phyloP scores from a whole-genome alignment of 2,797 vertebrate genomes.

The Thunnus albacares region DNA sequence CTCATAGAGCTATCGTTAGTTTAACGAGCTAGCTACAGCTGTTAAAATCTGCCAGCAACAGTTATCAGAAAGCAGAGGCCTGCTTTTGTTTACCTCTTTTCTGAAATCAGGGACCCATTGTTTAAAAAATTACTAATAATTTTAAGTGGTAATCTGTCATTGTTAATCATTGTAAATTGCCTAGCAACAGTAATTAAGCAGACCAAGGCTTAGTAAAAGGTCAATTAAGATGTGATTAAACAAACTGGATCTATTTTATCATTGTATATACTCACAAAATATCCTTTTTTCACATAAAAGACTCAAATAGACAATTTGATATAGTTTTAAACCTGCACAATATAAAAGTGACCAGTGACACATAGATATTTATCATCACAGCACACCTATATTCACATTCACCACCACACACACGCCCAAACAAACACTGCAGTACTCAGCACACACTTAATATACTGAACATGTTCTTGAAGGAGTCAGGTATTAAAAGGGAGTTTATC shows the following conservation, averaged over 20 bases:
- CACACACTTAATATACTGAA: conserved; percentile 33
- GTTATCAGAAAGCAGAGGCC: too few relatives aligned
- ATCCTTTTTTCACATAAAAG: background rate
- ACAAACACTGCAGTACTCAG: conserved; percentile 28
- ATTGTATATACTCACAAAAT: background rate
- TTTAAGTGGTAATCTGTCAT: background rate
- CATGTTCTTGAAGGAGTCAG: conserved; percentile 47
- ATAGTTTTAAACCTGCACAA: conserved; percentile 21
- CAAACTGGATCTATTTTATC: background rate
- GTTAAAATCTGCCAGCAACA: too few relatives aligned
- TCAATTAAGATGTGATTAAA: background rate
- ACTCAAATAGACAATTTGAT: background rate
- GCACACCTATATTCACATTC: conserved; percentile 33
- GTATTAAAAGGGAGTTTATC: conserved; percentile 46
- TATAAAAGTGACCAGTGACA: conserved; percentile 28
- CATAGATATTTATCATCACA: conserved; percentile 30
- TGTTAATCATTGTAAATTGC: background rate
- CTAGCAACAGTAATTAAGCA: too few relatives aligned
- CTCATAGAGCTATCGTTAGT: too few relatives aligned
- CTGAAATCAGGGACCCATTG: background rate
- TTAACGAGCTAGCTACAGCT: too few relatives aligned
- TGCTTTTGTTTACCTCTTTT: conserved; percentile 14
- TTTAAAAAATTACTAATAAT: conserved; percentile 10
- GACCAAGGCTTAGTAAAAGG: too few relatives aligned
- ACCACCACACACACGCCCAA: conserved; percentile 7